These are phyloP conservation scores for Melanogrammus aeglefinus DNA, from an alignment of 2,797 vertebrate genomes.

Conservation along the genomic window DNA sequence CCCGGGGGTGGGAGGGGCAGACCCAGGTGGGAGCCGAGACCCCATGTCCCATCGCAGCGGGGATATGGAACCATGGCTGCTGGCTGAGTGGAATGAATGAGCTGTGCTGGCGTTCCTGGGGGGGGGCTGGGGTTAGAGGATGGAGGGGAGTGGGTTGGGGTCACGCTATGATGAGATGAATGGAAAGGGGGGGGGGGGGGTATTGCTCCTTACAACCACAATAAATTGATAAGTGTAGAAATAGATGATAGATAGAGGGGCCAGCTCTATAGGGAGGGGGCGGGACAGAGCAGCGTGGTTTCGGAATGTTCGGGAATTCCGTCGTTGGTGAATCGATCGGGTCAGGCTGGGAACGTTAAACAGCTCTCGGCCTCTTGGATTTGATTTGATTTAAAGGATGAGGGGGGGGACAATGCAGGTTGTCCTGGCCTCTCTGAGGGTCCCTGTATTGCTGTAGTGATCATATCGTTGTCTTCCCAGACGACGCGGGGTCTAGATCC, in stretches of 20 bases:
- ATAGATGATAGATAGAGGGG: neutral
- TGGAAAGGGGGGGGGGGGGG: slow-evolving; percentile 45
- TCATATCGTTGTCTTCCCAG: neutral
- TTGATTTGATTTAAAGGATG: neutral
- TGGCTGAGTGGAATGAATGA: slow-evolving; percentile 53
- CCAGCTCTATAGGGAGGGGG: slow-evolving; percentile 16
- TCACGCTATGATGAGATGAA: slow-evolving; percentile 68
- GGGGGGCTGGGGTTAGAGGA: neutral
- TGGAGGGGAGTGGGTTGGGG: neutral
- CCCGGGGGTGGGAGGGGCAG: slow-evolving; percentile 37
- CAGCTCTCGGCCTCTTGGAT: neutral
- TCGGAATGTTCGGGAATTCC: neutral
- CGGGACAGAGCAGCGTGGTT: neutral
- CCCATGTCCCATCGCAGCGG: slow-evolving; percentile 49
- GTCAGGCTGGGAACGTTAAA: neutral
- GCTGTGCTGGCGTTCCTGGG: slow-evolving; percentile 27
- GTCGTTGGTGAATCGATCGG: neutral
- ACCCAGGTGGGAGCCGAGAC: neutral
- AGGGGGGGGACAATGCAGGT: neutral
- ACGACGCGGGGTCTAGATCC: neutral
- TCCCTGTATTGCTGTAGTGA: neutral
- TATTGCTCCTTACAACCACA: slow-evolving; percentile 71
- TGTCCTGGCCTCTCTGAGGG: neutral
- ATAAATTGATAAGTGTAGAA: slow-evolving; percentile 1
- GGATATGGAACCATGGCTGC: slow-evolving; percentile 55